Base-by-base conservation (phyloP, 2,113 vertebrate species). In the Phrynosoma platyrhinos region DNA sequence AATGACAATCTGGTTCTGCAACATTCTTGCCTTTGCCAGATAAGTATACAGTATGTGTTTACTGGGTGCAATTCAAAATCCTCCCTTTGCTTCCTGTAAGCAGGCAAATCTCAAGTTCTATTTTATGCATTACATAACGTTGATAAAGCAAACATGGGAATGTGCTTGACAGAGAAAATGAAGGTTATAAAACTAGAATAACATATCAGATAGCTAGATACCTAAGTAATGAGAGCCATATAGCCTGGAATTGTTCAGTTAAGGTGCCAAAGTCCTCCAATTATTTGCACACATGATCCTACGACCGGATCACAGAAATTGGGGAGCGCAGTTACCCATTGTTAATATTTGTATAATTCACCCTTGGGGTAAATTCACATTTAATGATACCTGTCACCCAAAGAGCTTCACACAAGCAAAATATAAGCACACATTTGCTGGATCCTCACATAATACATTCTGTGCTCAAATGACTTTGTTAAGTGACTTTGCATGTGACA, bases 21-120 rank as follows among this genome's bases (percentile, higher is more conserved):
- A 69, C 87, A 88, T 88, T 83, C 87, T 83, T 82, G 72, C 36
- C 9, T 52, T 68, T n/a, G 1, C 62, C 9, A 77, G 47, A 74
- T 83, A 83, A 83, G 21, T 40, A 53, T 52, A 55, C 18, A 69
- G 14, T 2, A 36, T 9, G 42, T 69, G 74, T 42, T n/a, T 64
- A 14, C 62, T 52, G 30, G 78, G 47, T 88, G 47, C 27, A 78
- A 30, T 83, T 36, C 62, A 68, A n/a, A 88, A 30, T 68, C 42
- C 42, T 42, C 81, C 81, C 81, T 78, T 77, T 83, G 62, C 80
- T 88, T 69, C 6, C 40, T 40, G 12, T 66, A 69, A 69, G 58
- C n/a, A 83, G 58, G 81, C n/a, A 88, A 53, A 55, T 78, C 42
- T 53, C 4, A 32, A 12, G 47, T 20, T 14, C 42, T 66, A 16